Conservation (phyloP, 2,888 invertebrate genomes). For the Scaptodrosophila latifasciaeformis region DNA sequence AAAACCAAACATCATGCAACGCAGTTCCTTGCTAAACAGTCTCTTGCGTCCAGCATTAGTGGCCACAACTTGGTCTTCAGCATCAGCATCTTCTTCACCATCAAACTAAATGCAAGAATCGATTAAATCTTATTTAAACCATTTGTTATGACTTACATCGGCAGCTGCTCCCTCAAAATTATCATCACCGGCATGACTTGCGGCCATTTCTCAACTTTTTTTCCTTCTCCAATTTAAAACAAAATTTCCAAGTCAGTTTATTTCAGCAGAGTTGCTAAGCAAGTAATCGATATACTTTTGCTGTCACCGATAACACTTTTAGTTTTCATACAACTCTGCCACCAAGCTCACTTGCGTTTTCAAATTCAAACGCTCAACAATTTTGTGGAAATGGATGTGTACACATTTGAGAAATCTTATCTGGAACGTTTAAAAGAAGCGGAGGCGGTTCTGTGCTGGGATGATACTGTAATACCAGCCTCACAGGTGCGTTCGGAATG, state of each 20-base stretch:
- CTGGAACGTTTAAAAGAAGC: slow-evolving; percentile 78
- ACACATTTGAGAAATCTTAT: slow-evolving; percentile 78
- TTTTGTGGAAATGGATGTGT: slow-evolving; percentile 76
- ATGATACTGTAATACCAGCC: slow-evolving; percentile 74
- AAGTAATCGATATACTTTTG: too few species aligned
- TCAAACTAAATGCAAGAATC: slow-evolving; percentile 66
- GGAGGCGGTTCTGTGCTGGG: slow-evolving; percentile 76
- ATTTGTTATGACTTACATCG: slow-evolving; percentile 53
- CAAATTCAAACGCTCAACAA: slow-evolving; percentile 28
- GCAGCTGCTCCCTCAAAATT: slow-evolving; percentile 66
- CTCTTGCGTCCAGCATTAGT: slow-evolving; percentile 86
- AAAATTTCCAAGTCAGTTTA: not conserved
- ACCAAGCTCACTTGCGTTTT: too few species aligned
- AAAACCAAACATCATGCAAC: slow-evolving; percentile 99
- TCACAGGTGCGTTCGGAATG: slow-evolving; percentile 77
- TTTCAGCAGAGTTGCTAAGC: too few species aligned
- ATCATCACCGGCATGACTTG: slow-evolving; percentile 56
- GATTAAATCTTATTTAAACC: not conserved
- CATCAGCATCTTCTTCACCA: slow-evolving; percentile 81
- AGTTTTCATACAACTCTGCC: too few species aligned
- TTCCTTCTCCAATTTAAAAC: too few species aligned
- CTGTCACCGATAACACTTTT: too few species aligned
- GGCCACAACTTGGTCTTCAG: slow-evolving; percentile 81
- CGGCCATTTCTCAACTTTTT: slow-evolving; percentile 42
- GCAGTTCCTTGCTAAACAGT: slow-evolving; percentile 91